Evolutionary conservation across 2,888 invertebrate genomes (phyloP).

Genomic region (Dromius quadrimaculatus): DNA sequence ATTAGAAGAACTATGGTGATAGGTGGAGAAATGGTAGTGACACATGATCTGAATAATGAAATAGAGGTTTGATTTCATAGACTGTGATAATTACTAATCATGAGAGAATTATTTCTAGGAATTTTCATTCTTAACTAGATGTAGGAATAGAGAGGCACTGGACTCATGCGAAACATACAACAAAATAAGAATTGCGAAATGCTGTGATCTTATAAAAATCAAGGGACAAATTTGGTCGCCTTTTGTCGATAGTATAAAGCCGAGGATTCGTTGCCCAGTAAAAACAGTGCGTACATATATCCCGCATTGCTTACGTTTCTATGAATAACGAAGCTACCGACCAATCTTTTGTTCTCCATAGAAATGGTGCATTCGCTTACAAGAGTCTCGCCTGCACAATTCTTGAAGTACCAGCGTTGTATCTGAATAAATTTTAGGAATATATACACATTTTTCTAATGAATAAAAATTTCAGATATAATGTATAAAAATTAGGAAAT

Average conservation of each 20-base stretch:
- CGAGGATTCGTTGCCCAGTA: conserved; percentile 10
- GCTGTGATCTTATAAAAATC: conserved; percentile 7
- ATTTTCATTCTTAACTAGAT: conserved; percentile 5
- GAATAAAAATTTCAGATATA: no score
- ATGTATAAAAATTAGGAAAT: no score
- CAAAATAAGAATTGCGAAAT: conserved; percentile 3
- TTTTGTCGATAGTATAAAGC: conserved; percentile 24
- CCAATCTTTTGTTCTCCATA: no score
- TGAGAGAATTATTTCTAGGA: conserved; percentile 8
- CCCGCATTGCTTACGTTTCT: no score
- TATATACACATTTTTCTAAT: no score
- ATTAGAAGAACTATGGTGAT: background rate
- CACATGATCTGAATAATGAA: conserved; percentile 16
- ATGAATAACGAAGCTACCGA: no score
- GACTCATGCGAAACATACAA: conserved; percentile 18
- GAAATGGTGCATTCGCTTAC: no score
- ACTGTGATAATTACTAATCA: background rate
- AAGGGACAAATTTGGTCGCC: conserved; percentile 24
- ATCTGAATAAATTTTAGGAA: no score
- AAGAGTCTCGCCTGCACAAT: no score
- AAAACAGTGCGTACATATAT: conserved; percentile 10
- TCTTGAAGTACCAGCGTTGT: no score
- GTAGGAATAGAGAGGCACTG: conserved; percentile 8
- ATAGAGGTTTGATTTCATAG: conserved; percentile 1
- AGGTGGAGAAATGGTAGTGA: conserved; percentile 3